phyloP scores from a whole-genome alignment of 2,113 vertebrate species.

The Tenebrosternarchus preto region DNA sequence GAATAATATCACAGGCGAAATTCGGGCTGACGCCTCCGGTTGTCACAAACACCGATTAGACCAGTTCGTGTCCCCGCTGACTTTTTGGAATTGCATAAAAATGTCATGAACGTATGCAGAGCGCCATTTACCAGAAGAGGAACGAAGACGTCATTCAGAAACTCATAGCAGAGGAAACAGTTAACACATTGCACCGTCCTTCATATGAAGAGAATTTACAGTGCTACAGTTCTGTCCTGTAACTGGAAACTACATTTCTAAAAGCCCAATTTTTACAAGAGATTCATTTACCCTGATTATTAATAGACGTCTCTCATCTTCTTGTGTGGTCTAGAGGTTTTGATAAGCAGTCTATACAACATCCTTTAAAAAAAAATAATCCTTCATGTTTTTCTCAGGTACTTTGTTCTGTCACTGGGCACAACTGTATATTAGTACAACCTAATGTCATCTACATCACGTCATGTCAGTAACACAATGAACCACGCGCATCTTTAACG shows the following conservation, averaged over 20 bases:
- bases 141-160: slow-evolving; percentile 12
- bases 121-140: not conserved
- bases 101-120: too few species aligned
- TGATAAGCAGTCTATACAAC: not conserved
- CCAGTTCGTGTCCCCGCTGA: not conserved
- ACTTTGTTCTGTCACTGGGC: not conserved
- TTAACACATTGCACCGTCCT: not conserved
- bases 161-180: not conserved
- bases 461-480: too few species aligned
- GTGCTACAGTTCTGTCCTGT: too few species aligned
- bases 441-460: not conserved
- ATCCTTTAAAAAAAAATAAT: not conserved
- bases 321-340: not conserved
- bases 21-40: slow-evolving; percentile 9
- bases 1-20: not conserved
- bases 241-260: too few species aligned
- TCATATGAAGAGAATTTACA: too few species aligned
- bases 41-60: slow-evolving; percentile 34
- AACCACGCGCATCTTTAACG: too few species aligned
- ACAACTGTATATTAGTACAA: not conserved
- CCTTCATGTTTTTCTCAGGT: not conserved
- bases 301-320: not conserved
- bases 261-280: too few species aligned
- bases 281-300: too few species aligned
- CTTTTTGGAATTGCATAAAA: not conserved